These are phyloP conservation scores for Pecten maximus DNA, from an alignment of 2,888 invertebrate species.

Conservation along the genomic window DNA sequence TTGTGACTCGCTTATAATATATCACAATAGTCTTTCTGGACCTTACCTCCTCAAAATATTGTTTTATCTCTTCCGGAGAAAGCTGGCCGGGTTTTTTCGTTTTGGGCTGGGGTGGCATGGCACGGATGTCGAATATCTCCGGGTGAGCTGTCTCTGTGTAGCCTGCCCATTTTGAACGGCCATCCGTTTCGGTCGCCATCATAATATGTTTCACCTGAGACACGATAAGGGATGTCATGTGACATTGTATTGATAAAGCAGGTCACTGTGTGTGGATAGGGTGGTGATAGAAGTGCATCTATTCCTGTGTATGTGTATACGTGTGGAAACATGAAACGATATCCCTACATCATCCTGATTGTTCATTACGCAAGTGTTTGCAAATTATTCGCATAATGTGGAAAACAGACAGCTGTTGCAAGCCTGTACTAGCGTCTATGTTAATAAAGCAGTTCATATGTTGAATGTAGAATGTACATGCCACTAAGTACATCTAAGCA, in stretches of 20 bases:
- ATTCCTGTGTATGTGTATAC: background rate
- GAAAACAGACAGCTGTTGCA: too few species aligned
- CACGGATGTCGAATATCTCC: slow-evolving; percentile 59
- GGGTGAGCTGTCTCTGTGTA: slow-evolving; percentile 49
- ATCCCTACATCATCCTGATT: background rate
- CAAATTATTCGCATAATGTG: too few species aligned
- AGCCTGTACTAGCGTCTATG: too few species aligned
- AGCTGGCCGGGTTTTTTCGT: slow-evolving; percentile 69
- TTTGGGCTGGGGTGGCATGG: slow-evolving; percentile 61
- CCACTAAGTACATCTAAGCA: too few species aligned
- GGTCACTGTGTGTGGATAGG: background rate
- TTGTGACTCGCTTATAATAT: too few species aligned
- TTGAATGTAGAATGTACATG: too few species aligned
- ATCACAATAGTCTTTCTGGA: too few species aligned
- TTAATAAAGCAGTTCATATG: too few species aligned
- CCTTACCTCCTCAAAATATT: slow-evolving; percentile 69
- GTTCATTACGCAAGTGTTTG: too few species aligned
- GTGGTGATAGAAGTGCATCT: background rate
- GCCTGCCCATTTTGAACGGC: slow-evolving; percentile 47
- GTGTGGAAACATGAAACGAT: background rate
- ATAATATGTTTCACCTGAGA: background rate
- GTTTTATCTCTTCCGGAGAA: slow-evolving; percentile 61
- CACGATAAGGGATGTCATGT: slow-evolving; percentile 5
- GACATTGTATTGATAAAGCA: background rate
- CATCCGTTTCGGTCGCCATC: slow-evolving; percentile 36